Base-by-base conservation (phyloP, 2,113 vertebrate genomes). In the Neogale vison region DNA sequence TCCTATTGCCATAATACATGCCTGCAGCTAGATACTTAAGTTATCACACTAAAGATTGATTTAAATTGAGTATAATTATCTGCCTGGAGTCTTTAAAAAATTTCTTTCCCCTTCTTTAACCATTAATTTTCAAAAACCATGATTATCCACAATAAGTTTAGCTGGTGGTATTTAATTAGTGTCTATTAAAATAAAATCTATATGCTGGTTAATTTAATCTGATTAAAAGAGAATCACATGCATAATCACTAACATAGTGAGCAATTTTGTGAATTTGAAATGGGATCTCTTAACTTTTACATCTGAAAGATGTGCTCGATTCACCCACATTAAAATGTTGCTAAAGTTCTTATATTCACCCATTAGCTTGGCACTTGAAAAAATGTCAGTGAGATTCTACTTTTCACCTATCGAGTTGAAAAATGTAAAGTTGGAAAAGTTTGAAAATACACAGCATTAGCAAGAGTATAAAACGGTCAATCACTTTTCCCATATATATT, bases 41-140 rank as follows among this genome's bases (percentile, higher is more conserved):
- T 97, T 98, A 98, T 93, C 92, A 93, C 79, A 88, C 96, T 96
- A 97, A 93, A 96, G 92, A 98, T 85, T 98, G 98, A 98, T 98
- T 98, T 98, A 94, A 97, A 97, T 97, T 97, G 81, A 97, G 97
- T 95, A 77, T 98, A 98, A 98, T 99, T 98, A 98, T 94, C 69
- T 93, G 94, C 89, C 98, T 84, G 59, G 77, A 93, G 59, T 96
- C 21, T 80, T 95, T 88, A 61, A 20, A 93, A 89, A 91, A 72
- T 13, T 8, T 17, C 50, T 65, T 36, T 84, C 47, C 12, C 55
- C 57, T 94, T 95, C 69, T 97, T 96, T 96, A 94, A 87, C 92
- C 93, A 96, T 97, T 97, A 95, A 94, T 92, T 98, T 98, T 95
- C 81, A 95, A 97, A 97, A 96, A 83, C 72, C 47, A 76, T 92